Percentiles rank a stretch among this genome's conserved stretches.
phyloP scores from a whole-genome alignment of 2,797 vertebrate genomes.

The Brachyalestes nurse region DNA sequence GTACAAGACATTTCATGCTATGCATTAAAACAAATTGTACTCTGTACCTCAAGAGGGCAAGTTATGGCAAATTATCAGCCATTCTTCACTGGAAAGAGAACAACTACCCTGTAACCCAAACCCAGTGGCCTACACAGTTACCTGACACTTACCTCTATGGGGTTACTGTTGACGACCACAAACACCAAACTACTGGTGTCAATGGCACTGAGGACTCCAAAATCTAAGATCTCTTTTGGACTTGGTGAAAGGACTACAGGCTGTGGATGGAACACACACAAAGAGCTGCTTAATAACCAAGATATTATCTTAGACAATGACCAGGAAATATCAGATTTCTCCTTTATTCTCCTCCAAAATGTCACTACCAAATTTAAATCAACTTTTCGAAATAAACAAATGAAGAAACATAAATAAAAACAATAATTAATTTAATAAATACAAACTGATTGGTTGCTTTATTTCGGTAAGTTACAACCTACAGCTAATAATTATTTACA shows the following conservation, averaged over 20 bases:
- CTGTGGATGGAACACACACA: conserved; percentile 71
- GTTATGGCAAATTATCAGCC: neutral
- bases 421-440: too few relatives aligned
- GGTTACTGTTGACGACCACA: conserved; percentile 95
- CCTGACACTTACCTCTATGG: conserved; percentile 90
- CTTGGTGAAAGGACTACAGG: conserved; percentile 90
- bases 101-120: neutral
- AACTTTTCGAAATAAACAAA: too few relatives aligned
- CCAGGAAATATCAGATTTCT: neutral
- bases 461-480: too few relatives aligned
- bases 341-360: neutral
- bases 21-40: neutral
- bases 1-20: neutral
- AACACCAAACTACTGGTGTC: conserved; percentile 91
- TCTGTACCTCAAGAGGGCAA: neutral
- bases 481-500: too few relatives aligned
- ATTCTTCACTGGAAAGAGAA: neutral
- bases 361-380: neutral
- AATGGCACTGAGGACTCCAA: conserved; percentile 91
- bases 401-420: too few relatives aligned
- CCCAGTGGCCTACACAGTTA: neutral
- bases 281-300: neutral
- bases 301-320: neutral
- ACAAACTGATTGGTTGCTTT: too few relatives aligned
- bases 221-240: conserved; percentile 91